phyloP scores from a whole-genome alignment of 2,888 invertebrate species.

The Crematogaster levior region DNA sequence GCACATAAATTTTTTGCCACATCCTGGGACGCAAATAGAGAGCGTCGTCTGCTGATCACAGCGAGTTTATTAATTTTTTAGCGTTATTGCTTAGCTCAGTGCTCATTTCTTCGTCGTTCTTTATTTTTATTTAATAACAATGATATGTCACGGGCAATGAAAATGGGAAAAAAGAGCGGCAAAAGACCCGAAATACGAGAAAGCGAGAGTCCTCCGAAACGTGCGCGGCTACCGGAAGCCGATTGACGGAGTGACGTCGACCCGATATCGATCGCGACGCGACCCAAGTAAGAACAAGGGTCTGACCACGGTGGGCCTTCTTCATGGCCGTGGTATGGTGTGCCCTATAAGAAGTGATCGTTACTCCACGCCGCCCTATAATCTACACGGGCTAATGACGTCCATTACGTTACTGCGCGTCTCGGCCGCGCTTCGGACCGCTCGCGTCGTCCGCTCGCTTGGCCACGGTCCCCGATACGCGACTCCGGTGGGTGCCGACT shows the following conservation, averaged over 20 bases:
- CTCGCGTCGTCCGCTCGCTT: slow-evolving; percentile 81
- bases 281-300: slow-evolving; percentile 73
- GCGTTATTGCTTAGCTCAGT: neutral
- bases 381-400: slow-evolving; percentile 86
- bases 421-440: slow-evolving; percentile 76
- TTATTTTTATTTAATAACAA: neutral
- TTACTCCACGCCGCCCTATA: slow-evolving; percentile 86
- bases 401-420: slow-evolving; percentile 85
- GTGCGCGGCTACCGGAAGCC: slow-evolving; percentile 61
- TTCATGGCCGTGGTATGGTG: slow-evolving; percentile 76
- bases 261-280: slow-evolving; percentile 76
- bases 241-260: slow-evolving; percentile 63
- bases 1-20: slow-evolving; percentile 6
- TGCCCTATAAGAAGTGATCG: slow-evolving; percentile 85
- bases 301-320: slow-evolving; percentile 76
- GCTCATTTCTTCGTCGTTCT: neutral
- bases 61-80: slow-evolving; percentile 19
- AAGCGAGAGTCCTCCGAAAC: neutral
- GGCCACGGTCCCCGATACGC: slow-evolving; percentile 81
- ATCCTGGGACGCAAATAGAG: neutral
- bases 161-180: neutral
- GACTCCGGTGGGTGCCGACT: slow-evolving; percentile 65
- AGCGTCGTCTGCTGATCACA: neutral
- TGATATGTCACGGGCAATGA: neutral
- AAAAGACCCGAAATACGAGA: neutral